Percentiles rank a stretch among this genome's conserved stretches.
These are phyloP conservation scores for Andrena marginata DNA, from an alignment of 2,888 invertebrate genomes.

Conservation along the genomic window DNA sequence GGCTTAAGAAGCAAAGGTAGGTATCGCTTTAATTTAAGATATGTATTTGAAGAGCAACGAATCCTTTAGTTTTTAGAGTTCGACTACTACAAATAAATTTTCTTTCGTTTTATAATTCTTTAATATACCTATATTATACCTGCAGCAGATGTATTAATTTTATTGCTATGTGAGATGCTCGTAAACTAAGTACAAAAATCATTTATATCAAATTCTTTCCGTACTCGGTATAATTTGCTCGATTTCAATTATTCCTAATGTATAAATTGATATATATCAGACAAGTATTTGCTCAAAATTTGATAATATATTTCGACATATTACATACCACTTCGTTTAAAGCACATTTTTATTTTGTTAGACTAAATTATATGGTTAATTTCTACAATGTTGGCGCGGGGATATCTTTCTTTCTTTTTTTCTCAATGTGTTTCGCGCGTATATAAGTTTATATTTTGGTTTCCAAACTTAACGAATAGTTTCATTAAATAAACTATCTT, in stretches of 20 bases:
- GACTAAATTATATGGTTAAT: constrained; percentile 19
- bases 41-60: constrained; percentile 24
- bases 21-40: constrained; percentile 21
- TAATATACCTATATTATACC: constrained; percentile 36
- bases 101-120: constrained; percentile 38
- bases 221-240: not conserved
- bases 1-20: constrained; percentile 1
- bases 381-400: constrained; percentile 8
- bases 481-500: constrained; percentile 4
- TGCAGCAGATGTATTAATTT: constrained; percentile 76
- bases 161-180: constrained; percentile 63
- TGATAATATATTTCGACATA: constrained; percentile 26
- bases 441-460: constrained; percentile 22
- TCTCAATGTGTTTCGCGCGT: constrained; percentile 11
- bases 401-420: not conserved
- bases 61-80: constrained; percentile 11
- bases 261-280: constrained; percentile 1
- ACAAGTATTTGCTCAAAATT: constrained; percentile 21
- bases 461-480: constrained; percentile 16
- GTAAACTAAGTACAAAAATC: constrained; percentile 40
- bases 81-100: constrained; percentile 25
- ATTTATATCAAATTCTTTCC: constrained; percentile 25
- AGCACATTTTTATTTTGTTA: constrained; percentile 21
- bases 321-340: constrained; percentile 25
- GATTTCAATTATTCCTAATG: constrained; percentile 12